Evolutionary conservation across 2,113 vertebrate species (phyloP), one percentile per base, ranked within the genome.

Genomic region (Elephas maximus): DNA sequence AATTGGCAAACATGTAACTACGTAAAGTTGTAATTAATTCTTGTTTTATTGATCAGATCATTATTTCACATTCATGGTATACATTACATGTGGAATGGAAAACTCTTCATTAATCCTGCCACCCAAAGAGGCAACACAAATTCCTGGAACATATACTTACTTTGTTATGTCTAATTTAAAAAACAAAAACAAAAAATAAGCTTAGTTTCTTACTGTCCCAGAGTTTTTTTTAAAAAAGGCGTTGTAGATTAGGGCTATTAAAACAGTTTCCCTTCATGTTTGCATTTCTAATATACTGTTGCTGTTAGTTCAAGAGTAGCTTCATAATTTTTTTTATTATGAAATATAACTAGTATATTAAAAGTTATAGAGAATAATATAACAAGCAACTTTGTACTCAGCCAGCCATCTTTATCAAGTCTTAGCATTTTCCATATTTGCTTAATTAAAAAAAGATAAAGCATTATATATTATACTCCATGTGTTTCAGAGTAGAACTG

Each of bases 201-300:
- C 9, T 74, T 37, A 87, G 21, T 67, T 88, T 96, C 26, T 92
- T 10, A 33, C 15, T 89, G 6, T 88, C 77, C 41, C 20, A 91
- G 37, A 90, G 45, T 95, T 92, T 21, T 77, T 53, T 45, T 21
- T 33, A 15, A n/a, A 15, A n/a, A 79, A 23, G 5, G 2, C 23
- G n/a, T 63, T 81, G 17, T 90, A 12, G 1, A 15, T 45, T 69
- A 97, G 4, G 30, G 24, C 71, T 80, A 74, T 88, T 76, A 69
- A 88, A 86, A 24, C 62, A 73, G 14, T 82, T 91, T 94, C 51
- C 78, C 88, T 77, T 92, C 63, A 80, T 87, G 26, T 92, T n/a
- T 92, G 21, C 53, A 86, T 94, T 95, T 95, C 51, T 92, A 82
- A 77, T 94, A 78, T 79, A 51, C 90, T 89, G 44, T 85, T 96